Percentiles rank a stretch among this genome's conserved stretches.
Evolutionary conservation across 1,140 invertebrate genomes (phyloP).

Genomic region (Papilio aristodemus): DNA sequence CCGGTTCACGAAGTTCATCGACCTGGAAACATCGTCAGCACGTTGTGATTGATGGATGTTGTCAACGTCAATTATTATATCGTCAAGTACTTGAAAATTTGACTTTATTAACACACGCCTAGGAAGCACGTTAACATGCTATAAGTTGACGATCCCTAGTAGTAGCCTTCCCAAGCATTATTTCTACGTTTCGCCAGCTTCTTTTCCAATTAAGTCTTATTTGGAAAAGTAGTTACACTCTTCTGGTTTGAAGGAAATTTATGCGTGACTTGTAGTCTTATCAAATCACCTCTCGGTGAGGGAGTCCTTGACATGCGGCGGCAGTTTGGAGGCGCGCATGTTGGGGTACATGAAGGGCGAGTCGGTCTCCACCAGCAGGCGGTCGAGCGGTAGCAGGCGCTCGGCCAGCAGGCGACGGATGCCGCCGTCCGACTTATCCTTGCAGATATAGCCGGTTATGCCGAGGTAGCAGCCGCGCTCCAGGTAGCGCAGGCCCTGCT

Average conservation of each 20-base stretch:
- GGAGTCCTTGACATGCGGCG: constrained; percentile 90
- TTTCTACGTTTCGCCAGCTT: too few species aligned
- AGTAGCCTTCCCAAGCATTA: too few species aligned
- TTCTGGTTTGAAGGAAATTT: too few species aligned
- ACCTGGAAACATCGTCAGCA: constrained; percentile 63
- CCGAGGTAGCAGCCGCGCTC: constrained; percentile 89
- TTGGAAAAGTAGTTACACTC: too few species aligned
- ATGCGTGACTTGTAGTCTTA: too few species aligned
- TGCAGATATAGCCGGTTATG: constrained; percentile 91
- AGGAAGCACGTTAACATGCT: too few species aligned
- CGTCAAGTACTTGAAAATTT: too few species aligned
- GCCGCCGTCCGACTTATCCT: constrained; percentile 95
- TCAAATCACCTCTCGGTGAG: constrained; percentile 94
- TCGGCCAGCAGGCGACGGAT: constrained; percentile 91
- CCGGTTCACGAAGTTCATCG: constrained; percentile 82
- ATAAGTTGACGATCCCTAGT: too few species aligned
- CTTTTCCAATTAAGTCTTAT: too few species aligned
- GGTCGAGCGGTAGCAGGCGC: constrained; percentile 90
- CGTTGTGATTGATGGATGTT: too few species aligned
- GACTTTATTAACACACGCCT: too few species aligned
- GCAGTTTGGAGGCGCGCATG: constrained; percentile 94
- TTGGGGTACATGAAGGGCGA: constrained; percentile 98
- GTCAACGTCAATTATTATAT: constrained; percentile 32
- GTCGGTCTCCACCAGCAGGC: constrained; percentile 94
- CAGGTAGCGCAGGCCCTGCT: constrained; percentile 92